These are phyloP conservation scores for Lutraria lutraria DNA, from an alignment of 2,888 invertebrate genomes.

Conservation along the genomic window DNA sequence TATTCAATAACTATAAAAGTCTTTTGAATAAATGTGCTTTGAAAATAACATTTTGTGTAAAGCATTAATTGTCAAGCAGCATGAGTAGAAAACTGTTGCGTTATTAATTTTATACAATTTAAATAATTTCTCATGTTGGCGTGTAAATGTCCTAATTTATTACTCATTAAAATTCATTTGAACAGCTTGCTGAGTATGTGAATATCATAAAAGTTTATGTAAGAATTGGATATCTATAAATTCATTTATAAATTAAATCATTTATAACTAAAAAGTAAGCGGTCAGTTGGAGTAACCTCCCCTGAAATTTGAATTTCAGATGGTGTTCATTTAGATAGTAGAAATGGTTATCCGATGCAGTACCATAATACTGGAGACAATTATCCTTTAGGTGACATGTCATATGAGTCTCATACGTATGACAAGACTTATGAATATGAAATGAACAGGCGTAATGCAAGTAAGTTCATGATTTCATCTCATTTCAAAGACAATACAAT, in stretches of 20 bases:
- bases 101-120: not conserved
- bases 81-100: not conserved
- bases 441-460: slow-evolving; percentile 80
- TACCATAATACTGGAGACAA: slow-evolving; percentile 55
- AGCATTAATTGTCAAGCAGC: not conserved
- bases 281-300: slow-evolving; percentile 46
- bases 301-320: slow-evolving; percentile 68
- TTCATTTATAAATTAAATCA: not conserved
- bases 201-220: not conserved
- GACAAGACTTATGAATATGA: slow-evolving; percentile 78
- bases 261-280: not conserved
- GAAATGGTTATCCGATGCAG: slow-evolving; percentile 69
- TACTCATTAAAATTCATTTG: not conserved
- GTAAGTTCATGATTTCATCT: slow-evolving; percentile 67
- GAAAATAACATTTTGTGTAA: not conserved
- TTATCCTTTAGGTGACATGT: slow-evolving; percentile 73
- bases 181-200: not conserved
- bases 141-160: not conserved
- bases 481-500: slow-evolving; percentile 5
- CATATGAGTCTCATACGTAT: slow-evolving; percentile 78
- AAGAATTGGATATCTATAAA: not conserved
- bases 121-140: not conserved
- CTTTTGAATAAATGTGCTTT: slow-evolving; percentile 1
- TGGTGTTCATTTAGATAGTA: slow-evolving; percentile 64
- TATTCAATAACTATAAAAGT: too few relatives aligned